Base-by-base conservation (phyloP, 2,888 invertebrate genomes). In the Leptarthrus brevirostris region DNA sequence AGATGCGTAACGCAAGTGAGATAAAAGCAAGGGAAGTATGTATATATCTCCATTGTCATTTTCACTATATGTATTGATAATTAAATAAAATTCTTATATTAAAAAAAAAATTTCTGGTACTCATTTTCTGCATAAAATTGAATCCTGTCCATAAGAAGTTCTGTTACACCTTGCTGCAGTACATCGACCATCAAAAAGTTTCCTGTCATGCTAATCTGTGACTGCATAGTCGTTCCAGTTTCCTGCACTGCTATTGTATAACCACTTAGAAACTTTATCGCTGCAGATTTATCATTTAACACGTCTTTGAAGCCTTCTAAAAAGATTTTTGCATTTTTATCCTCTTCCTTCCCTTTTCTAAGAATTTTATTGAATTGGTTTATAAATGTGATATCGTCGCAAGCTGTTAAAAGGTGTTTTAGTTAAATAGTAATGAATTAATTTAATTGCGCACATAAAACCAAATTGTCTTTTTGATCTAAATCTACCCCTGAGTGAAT, bases 1-100 rank as follows among this genome's bases (percentile, higher is more conserved):
- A 88, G 81, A 90, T 53, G 93, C 85, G 76, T 90, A 90, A 20
- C 90, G 88, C 74, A 93, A 86, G 76, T 91, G 90, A 77, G 89
- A 89, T 22, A 94, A 79, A 77, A 93, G 86, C 80, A 90, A 84
- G 66, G 88, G 87, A 44, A 92, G 86, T 80, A 87, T 83, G 0
- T 85, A 84, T 1, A 86, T 79, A 44, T 86, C 83, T 18, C 85
- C 83, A 26, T 79, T 78, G 52, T 0, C 71, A 54, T 70, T 74
- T 58, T 53, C 22, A 18, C 53, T 53, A 14, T 8, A n/a, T n/a
- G n/a, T n/a, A n/a, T n/a, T n/a, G n/a, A n/a, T n/a, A n/a, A n/a
- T n/a, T n/a, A n/a, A n/a, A n/a, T n/a, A n/a, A n/a, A n/a, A n/a
- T n/a, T n/a, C n/a, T n/a, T n/a, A 44, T 44, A 44, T 44, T 44